Base-by-base conservation (phyloP, 2,888 invertebrate species). In the Amphipyra berbera region DNA sequence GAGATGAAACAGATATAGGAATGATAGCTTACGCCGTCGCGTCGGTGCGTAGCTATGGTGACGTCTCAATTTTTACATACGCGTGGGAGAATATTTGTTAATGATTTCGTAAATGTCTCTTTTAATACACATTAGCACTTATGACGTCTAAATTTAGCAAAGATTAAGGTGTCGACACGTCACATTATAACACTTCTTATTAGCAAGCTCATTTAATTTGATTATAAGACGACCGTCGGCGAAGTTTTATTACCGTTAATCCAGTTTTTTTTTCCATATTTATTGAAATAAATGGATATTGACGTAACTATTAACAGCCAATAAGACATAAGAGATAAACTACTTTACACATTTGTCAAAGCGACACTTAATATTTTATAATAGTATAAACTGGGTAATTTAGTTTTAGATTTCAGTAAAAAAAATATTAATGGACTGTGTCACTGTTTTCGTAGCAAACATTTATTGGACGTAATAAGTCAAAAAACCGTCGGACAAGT, bases 321-420 rank as follows among this genome's bases (percentile, higher is more conserved):
- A 73, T 75, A 72, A 63, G 55, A 60, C 54, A n/a, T n/a, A 50
- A 47, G 38, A 67, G 54, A 73, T 73, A 75, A 73, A 74, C 58
- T 71, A 64, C 65, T 77, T 74, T 69, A 61, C 40, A 69, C 71
- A 78, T 78, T 76, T 78, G 69, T 78, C 77, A 78, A 73, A 73
- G 52, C 64, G 70, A 70, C 80, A 80, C 80, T 60, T 79, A 66
- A 78, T 79, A 73, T 76, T 71, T 79, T 68, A 73, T 63, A 65
- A 47, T 60, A 61, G 56, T 69, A 62, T 68, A 58, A 65, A 76
- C 60, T 53, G 21, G 57, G 73, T 56, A 66, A 71, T 79, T 61
- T 64, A 8, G 38, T 35, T 8, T 54, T 14, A 45, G 46, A 53
- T 56, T 44, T 66, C 30, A 9, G 6, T 10, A 7, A 38, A 60